Percentiles rank a stretch among this genome's conserved stretches.
phyloP scores from a whole-genome alignment of 1,140 invertebrate genomes.

The Maconellicoccus hirsutus region DNA sequence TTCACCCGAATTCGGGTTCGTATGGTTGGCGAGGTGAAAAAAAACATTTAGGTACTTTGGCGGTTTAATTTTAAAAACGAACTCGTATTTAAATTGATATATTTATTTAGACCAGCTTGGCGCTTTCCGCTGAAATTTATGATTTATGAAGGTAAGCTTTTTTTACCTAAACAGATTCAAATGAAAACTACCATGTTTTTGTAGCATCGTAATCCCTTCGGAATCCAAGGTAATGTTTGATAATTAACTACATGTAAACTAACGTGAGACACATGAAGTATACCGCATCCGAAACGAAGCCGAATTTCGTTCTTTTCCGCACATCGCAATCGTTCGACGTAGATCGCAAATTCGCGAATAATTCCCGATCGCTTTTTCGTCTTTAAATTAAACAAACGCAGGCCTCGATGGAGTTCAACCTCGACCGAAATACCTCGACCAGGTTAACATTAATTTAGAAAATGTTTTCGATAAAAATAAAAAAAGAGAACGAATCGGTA shows the following conservation, averaged over 20 bases:
- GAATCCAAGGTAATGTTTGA: conserved; percentile 3
- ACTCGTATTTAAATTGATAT: conserved; percentile 8
- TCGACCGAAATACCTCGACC: too few relatives aligned
- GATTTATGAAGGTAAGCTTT: conserved; percentile 5
- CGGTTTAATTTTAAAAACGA: conserved; percentile 9
- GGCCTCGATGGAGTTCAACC: too few relatives aligned
- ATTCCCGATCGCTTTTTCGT: too few relatives aligned
- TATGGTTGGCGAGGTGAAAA: too few relatives aligned
- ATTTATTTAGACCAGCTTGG: neutral
- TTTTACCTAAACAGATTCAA: conserved; percentile 4
- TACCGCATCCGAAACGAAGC: neutral
- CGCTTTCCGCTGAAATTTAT: neutral
- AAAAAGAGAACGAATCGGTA: conserved; percentile 6
- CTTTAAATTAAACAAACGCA: too few relatives aligned
- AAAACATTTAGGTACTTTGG: neutral
- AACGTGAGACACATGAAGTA: neutral
- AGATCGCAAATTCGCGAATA: too few relatives aligned
- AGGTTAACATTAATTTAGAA: neutral
- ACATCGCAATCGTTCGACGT: neutral
- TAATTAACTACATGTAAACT: conserved; percentile 5
- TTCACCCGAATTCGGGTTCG: neutral
- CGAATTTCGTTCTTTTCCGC: neutral
- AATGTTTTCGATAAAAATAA: neutral
- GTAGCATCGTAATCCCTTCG: neutral
- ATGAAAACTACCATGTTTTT: neutral